phyloP scores from a whole-genome alignment of 2,888 invertebrate species.

The Drosophila limbata region DNA sequence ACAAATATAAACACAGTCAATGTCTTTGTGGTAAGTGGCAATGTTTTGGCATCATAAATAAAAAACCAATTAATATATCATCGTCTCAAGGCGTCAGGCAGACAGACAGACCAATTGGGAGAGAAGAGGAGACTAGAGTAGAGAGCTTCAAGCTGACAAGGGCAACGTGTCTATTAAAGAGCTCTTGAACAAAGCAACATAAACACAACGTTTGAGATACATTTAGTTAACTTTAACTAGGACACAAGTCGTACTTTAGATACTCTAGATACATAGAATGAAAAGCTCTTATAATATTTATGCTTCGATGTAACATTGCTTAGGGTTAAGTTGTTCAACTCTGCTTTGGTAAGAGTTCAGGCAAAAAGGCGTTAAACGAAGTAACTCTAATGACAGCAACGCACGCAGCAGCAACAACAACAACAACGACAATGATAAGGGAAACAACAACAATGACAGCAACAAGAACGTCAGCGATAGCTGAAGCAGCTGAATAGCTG shows the following conservation, averaged over 20 bases:
- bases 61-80: slow-evolving; percentile 79
- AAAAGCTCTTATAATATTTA: background rate
- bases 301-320: slow-evolving; percentile 1
- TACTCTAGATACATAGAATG: background rate
- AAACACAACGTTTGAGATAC: slow-evolving; percentile 9
- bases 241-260: background rate
- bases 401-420: slow-evolving; percentile 59
- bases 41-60: slow-evolving; percentile 66
- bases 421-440: slow-evolving; percentile 14
- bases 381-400: slow-evolving; percentile 64
- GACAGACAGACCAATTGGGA: background rate
- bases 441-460: too few relatives aligned
- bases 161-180: slow-evolving; percentile 49
- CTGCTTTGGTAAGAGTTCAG: slow-evolving; percentile 8
- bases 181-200: slow-evolving; percentile 26
- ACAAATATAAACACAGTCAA: slow-evolving; percentile 8
- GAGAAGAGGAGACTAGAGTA: background rate
- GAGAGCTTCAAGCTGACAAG: slow-evolving; percentile 4
- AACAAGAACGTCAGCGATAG: background rate
- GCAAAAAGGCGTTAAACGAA: slow-evolving; percentile 68
- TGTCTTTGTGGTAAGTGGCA: slow-evolving; percentile 18
- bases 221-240: background rate
- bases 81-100: slow-evolving; percentile 49
- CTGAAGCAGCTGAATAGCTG: slow-evolving; percentile 8
- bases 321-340: slow-evolving; percentile 25